Base-by-base conservation (phyloP, 2,888 invertebrate species). In the Chaitophorus viminalis region DNA sequence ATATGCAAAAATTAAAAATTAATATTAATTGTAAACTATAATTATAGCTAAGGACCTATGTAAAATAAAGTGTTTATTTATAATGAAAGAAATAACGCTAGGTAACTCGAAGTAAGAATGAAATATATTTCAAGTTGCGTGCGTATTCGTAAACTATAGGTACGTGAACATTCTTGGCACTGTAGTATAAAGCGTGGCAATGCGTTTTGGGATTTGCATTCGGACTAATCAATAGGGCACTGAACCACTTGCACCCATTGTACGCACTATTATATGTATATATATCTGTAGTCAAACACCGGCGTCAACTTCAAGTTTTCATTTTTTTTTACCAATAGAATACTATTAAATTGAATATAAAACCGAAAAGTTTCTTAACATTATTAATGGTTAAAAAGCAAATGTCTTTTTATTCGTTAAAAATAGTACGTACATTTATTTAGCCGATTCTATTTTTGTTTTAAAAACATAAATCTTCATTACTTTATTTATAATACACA, bases 1-100 rank as follows among this genome's bases (percentile, higher is more conserved):
- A 93, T 93, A 89, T 31, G 82, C 90, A 90, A 90, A 90, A 72
- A 76, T 76, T 79, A 89, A 46, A 46, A 17, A n/a, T 17, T 31
- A 2, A 70, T 70, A 14, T 36, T 82, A 54, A 46, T n/a, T n/a
- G 4, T n/a, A 25, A n/a, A 75, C 14, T 36, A 25, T 21, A 65
- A 65, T n/a, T 3, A 21, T 21, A n/a, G 3, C 4, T 29, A 29
- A n/a, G 29, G 68, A 68, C 3, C 11, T 11, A 3, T 17, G 25
- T 6, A 25, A 8, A 29, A 25, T 6, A 11, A 25, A 68, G n/a
- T 29, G n/a, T 21, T 60, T 0, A 17, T 74, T 60, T 60, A 4
- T 0, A 60, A 83, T 25, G 18, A 65, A 39, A 60, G 29, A 8
- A 39, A 60, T 29, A 52, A 1, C 36, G 4, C 8, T 1, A 39